Conservation (phyloP, 2,888 invertebrate species). For the Tricholauxania praeusta region DNA sequence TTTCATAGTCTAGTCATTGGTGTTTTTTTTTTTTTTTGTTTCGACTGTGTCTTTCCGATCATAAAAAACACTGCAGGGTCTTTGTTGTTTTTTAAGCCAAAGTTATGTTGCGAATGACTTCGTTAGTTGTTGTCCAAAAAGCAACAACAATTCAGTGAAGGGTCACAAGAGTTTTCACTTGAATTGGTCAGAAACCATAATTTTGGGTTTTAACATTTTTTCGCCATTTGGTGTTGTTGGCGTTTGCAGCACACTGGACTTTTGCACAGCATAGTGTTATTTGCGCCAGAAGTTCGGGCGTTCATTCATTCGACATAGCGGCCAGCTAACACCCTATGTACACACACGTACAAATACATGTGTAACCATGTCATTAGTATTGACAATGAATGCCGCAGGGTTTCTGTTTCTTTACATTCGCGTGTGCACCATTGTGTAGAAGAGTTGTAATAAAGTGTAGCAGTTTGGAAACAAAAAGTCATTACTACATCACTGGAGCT, state of each 20-base stretch:
- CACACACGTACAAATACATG: background rate
- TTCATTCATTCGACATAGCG: conserved; percentile 15
- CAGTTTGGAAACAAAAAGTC: conserved; percentile 28
- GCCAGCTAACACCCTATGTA: background rate
- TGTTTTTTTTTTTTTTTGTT: background rate
- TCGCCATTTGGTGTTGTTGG: too few relatives aligned
- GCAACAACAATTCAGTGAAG: background rate
- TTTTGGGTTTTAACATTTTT: background rate
- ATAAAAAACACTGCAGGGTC: conserved; percentile 6
- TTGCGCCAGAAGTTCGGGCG: background rate
- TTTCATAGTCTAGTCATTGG: background rate
- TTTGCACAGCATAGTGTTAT: too few relatives aligned
- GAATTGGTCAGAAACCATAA: conserved; percentile 18
- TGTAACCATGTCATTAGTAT: conserved; percentile 28
- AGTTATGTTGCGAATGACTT: conserved; percentile 27
- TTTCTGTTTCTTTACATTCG: background rate
- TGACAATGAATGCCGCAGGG: conserved; percentile 8
- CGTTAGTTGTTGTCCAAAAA: background rate
- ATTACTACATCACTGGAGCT: conserved; percentile 7
- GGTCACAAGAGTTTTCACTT: conserved; percentile 19
- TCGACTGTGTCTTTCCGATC: background rate
- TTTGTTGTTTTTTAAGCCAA: background rate
- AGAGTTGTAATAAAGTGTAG: conserved; percentile 34
- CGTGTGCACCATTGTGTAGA: conserved; percentile 2
- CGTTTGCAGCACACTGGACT: background rate